phyloP scores from a whole-genome alignment of 2,888 invertebrate species.

The Eupithecia centaureata region DNA sequence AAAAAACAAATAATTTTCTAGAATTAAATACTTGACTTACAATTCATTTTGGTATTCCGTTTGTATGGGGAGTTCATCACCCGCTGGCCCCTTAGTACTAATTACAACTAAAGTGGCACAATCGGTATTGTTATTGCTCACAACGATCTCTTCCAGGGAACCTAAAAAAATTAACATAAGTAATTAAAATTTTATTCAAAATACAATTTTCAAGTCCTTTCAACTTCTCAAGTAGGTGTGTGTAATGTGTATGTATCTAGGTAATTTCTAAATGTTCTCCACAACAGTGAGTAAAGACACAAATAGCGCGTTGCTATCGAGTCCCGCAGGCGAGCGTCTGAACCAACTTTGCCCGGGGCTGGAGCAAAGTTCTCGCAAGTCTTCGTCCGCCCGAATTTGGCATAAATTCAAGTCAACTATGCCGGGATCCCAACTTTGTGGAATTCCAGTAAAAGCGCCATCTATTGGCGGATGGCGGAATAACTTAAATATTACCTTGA shows the following conservation, averaged over 20 bases:
- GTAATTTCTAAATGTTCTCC: neutral
- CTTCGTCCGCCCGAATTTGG: conserved; percentile 41
- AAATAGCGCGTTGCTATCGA: conserved; percentile 34
- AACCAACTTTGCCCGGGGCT: conserved; percentile 47
- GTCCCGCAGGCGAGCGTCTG: conserved; percentile 38
- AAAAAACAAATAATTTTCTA: too few species aligned
- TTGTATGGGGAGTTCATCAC: too few species aligned
- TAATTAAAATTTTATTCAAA: too few species aligned
- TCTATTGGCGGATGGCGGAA: conserved; percentile 46
- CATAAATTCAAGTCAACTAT: conserved; percentile 50
- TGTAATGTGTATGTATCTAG: too few species aligned
- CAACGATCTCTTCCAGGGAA: too few species aligned
- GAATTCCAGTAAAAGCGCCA: conserved; percentile 47
- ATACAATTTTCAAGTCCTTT: too few species aligned
- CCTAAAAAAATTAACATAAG: too few species aligned
- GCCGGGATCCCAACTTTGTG: conserved; percentile 32
- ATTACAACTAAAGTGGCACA: too few species aligned
- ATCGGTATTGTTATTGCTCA: too few species aligned
- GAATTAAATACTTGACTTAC: too few species aligned
- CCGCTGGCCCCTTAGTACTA: too few species aligned
- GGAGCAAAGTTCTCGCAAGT: conserved; percentile 37
- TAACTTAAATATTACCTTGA: conserved; percentile 39
- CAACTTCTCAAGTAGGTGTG: neutral
- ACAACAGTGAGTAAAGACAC: neutral
- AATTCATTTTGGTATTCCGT: too few species aligned